Evolutionary conservation across 2,113 vertebrate genomes (phyloP).

Genomic region (Dipodomys merriami): DNA sequence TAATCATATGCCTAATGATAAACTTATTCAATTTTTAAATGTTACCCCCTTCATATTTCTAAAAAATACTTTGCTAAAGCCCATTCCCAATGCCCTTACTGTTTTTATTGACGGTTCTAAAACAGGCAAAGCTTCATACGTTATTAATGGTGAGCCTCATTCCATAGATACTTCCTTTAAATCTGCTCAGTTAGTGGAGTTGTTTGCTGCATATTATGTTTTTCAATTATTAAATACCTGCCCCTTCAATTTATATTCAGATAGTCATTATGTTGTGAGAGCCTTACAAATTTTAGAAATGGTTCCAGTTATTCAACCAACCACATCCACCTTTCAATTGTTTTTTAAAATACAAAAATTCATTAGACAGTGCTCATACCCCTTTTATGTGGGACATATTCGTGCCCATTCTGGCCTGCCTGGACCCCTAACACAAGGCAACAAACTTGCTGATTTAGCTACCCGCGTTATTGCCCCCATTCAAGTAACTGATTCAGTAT

Average conservation of each 20-base stretch:
- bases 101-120: neutral
- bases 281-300: neutral
- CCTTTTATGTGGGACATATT: neutral
- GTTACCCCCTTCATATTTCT: neutral
- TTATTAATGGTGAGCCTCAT: neutral
- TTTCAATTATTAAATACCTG: rapidly evolving
- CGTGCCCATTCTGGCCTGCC: neutral
- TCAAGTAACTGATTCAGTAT: neutral
- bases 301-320: neutral
- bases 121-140: neutral
- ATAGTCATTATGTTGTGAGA: neutral
- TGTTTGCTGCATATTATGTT: neutral
- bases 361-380: neutral
- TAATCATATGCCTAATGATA: neutral
- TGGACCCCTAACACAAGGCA: neutral
- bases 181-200: neutral
- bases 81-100: neutral
- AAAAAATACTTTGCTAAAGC: neutral
- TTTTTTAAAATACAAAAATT: neutral
- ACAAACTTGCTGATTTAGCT: neutral
- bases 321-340: neutral
- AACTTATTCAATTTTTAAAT: neutral
- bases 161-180: neutral
- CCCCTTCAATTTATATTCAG: neutral
- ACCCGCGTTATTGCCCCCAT: neutral